A percentile compares a stretch with the other conserved stretches of the same genome.
phyloP scores from a whole-genome alignment of 2,888 invertebrate genomes.

The Euspilapteryx auroguttella region DNA sequence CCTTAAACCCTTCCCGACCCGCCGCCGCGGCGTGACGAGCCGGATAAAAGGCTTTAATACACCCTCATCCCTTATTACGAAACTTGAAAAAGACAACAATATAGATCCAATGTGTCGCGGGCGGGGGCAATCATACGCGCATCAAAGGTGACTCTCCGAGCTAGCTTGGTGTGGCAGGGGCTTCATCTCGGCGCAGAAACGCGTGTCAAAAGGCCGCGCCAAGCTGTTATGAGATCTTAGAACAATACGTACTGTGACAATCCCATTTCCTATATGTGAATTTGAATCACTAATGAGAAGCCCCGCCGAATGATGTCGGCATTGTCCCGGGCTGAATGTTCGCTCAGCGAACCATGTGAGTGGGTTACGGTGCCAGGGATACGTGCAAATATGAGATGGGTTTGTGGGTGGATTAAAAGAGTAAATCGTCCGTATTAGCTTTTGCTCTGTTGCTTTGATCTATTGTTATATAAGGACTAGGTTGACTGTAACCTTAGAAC shows the following conservation, averaged over 20 bases:
- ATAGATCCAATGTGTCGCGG: conserved; percentile 61
- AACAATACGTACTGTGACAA: conserved; percentile 56
- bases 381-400: no score
- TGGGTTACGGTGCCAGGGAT: no score
- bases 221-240: conserved; percentile 47
- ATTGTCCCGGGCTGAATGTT: conserved; percentile 9
- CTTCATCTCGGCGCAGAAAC: no score
- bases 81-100: conserved; percentile 63
- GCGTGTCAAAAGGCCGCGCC: conserved; percentile 51
- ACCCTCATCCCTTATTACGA: conserved; percentile 63
- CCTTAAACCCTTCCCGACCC: conserved; percentile 59
- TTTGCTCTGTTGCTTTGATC: no score
- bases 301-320: conserved; percentile 17
- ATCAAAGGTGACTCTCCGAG: conserved; percentile 46
- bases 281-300: conserved; percentile 53
- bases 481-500: no score
- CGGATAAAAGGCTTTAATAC: conserved; percentile 63
- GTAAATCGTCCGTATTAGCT: no score
- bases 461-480: no score
- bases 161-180: conserved; percentile 50
- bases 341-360: conserved; percentile 7
- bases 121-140: conserved; percentile 59
- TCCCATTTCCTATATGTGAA: conserved; percentile 48
- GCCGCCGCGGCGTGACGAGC: conserved; percentile 53
- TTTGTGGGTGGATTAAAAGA: no score